Conservation (phyloP, 30 jellyfish, hydroid and myxozoan species). For the Cassiopea andromeda region DNA sequence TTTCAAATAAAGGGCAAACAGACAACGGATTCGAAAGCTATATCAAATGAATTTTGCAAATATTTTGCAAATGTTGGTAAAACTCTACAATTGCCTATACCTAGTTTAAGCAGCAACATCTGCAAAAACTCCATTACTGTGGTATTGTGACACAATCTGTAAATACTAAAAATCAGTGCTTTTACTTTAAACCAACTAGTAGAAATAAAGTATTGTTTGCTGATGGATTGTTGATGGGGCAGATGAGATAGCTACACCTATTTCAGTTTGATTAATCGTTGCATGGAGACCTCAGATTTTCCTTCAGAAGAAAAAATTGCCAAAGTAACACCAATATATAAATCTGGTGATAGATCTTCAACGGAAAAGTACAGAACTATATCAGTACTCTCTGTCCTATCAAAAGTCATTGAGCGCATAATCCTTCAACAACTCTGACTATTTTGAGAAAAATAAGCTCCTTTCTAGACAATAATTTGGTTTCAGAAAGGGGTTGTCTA, state of each 20-base stretch:
- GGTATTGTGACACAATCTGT: constrained; percentile 16
- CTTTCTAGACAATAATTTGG: constrained; percentile 45
- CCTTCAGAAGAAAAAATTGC: constrained; percentile 39
- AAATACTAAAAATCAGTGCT: constrained; percentile 37
- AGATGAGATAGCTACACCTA: constrained; percentile 48
- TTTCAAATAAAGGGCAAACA: constrained; percentile 44
- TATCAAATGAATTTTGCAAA: constrained; percentile 47
- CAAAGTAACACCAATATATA: constrained; percentile 47
- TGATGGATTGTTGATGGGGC: constrained; percentile 56
- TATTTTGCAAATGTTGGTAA: constrained; percentile 59
- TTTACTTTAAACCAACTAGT: constrained; percentile 28
- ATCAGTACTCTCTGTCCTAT: constrained; percentile 31
- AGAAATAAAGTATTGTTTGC: constrained; percentile 24
- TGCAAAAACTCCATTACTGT: constrained; percentile 37
- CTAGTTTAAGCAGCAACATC: background rate
- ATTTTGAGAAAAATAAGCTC: constrained; percentile 32
- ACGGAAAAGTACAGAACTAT: constrained; percentile 53
- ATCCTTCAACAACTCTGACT: constrained; percentile 19
- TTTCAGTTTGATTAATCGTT: constrained; percentile 15
- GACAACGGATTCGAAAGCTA: constrained; percentile 57
- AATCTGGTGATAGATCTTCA: constrained; percentile 44
- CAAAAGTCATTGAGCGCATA: constrained; percentile 62
- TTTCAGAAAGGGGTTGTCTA: constrained; percentile 40
- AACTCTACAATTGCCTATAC: constrained; percentile 17
- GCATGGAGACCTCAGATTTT: constrained; percentile 19